Percentiles rank a stretch among this genome's conserved stretches.
phyloP scores from a whole-genome alignment of 2,113 vertebrate species.

The Raja brachyura region DNA sequence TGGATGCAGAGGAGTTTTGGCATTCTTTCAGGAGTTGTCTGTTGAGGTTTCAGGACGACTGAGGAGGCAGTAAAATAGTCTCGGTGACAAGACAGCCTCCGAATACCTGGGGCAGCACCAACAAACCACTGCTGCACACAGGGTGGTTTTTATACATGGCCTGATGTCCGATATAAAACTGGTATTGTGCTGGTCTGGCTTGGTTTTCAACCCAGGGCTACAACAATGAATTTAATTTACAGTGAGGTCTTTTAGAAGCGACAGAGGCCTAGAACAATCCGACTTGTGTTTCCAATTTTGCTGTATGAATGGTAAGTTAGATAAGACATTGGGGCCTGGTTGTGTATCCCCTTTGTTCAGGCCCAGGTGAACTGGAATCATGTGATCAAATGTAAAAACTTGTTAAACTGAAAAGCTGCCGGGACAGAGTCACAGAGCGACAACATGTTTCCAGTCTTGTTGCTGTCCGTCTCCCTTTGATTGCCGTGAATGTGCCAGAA shows the following conservation, averaged over 20 bases:
- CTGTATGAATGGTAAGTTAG: constrained; percentile 34
- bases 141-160: constrained; percentile 7
- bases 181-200: constrained; percentile 11
- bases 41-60: background rate
- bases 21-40: background rate
- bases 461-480: constrained; percentile 23
- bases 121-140: background rate
- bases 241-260: constrained; percentile 33
- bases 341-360: constrained; percentile 29
- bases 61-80: background rate
- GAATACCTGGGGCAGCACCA: background rate
- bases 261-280: constrained; percentile 17
- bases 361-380: constrained; percentile 30
- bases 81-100: background rate
- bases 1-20: background rate
- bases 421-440: constrained; percentile 34
- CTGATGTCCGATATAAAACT: background rate
- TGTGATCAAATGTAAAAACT: constrained; percentile 32
- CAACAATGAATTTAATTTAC: constrained; percentile 37
- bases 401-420: constrained; percentile 19
- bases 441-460: constrained; percentile 34
- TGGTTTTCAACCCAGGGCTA: background rate
- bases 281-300: constrained; percentile 25
- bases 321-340: constrained; percentile 30
- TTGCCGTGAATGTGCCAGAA: background rate